phyloP scores from a whole-genome alignment of 2,797 vertebrate species.

The Delichon dasypus region DNA sequence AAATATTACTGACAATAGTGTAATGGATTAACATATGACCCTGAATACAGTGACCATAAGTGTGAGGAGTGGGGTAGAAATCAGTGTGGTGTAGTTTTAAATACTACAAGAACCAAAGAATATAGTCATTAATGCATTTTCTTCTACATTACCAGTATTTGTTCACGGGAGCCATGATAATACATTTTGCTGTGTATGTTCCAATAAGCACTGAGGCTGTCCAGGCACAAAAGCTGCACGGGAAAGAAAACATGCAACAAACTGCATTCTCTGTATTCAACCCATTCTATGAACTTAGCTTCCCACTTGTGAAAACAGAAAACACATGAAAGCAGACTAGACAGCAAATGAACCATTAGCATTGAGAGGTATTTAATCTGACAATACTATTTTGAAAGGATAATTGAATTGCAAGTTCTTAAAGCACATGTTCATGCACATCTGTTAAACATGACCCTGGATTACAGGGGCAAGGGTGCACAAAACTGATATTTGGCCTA shows the following conservation, averaged over 20 bases:
- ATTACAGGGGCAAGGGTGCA: not conserved
- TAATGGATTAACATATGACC: not conserved
- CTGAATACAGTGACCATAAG: not conserved
- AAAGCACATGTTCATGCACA: not conserved
- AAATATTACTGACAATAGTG: not conserved
- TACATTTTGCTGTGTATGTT: slow-evolving; percentile 86
- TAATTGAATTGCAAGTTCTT: not conserved
- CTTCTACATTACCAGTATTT: slow-evolving; percentile 85
- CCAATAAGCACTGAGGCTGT: slow-evolving; percentile 93
- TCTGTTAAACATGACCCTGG: not conserved
- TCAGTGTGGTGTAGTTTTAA: not conserved
- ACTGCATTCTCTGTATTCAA: not conserved
- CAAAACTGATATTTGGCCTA: not conserved
- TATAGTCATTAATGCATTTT: not conserved
- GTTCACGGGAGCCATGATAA: slow-evolving; percentile 80
- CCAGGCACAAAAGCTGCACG: slow-evolving; percentile 85
- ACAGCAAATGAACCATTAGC: not conserved
- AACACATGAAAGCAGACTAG: not conserved
- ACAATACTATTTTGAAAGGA: not conserved
- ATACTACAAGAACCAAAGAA: not conserved
- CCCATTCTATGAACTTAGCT: not conserved
- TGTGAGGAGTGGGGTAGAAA: not conserved
- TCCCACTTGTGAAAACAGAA: not conserved
- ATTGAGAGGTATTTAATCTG: not conserved
- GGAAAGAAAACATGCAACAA: slow-evolving; percentile 14